These are phyloP conservation scores for Epizoanthus scotinus DNA, from an alignment of 92 coral and sea anemone genomes.

Conservation along the genomic window DNA sequence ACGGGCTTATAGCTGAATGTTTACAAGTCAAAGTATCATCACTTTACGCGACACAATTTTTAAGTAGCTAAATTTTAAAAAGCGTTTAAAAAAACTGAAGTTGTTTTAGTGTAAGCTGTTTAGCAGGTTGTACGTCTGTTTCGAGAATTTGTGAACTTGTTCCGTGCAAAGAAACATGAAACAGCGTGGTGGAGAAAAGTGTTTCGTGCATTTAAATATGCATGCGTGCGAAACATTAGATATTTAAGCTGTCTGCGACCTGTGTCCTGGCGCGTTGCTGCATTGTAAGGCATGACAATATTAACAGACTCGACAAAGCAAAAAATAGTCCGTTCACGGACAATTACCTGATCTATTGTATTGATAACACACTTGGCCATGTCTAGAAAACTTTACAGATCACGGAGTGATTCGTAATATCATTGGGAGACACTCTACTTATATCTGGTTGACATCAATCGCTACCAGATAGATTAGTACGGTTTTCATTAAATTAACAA, in stretches of 20 bases:
- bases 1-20: too few species aligned
- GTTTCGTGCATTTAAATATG: too few species aligned
- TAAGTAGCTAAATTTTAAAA: too few species aligned
- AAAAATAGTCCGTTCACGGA: background rate
- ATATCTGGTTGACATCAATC: conserved; percentile 7
- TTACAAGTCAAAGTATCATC: too few species aligned
- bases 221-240: background rate
- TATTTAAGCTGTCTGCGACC: background rate
- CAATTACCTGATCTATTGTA: conserved; percentile 10
- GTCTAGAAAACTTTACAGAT: conserved; percentile 5
- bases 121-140: too few species aligned
- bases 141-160: too few species aligned
- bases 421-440: background rate
- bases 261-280: conserved; percentile 20
- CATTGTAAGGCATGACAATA: background rate
- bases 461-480: background rate
- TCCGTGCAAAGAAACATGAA: too few species aligned
- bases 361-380: background rate
- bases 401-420: conserved; percentile 3
- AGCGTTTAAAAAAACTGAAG: too few species aligned
- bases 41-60: too few species aligned
- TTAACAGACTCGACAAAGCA: background rate
- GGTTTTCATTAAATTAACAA: background rate
- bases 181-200: too few species aligned
- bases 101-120: too few species aligned